Conservation (phyloP, 92 coral and sea anemone genomes). For the Isaurus tuberculatus region DNA sequence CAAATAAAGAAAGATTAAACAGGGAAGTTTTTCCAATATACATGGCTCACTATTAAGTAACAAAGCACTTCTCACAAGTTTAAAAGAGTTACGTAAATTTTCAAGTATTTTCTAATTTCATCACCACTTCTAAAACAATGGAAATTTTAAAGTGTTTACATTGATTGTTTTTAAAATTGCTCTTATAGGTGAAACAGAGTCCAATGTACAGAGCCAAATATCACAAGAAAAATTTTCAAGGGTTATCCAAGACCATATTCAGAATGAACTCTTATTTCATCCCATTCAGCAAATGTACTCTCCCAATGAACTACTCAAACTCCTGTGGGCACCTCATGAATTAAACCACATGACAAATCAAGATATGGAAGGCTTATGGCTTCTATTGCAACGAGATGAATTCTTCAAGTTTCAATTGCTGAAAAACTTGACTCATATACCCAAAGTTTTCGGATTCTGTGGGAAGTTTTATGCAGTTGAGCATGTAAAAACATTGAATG, state of each 20-base stretch:
- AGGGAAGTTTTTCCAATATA: no score
- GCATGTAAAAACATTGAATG: slow-evolving; percentile 67
- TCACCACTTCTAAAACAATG: neutral
- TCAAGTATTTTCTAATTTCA: no score
- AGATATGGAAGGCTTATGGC: slow-evolving; percentile 89
- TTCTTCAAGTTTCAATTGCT: slow-evolving; percentile 78
- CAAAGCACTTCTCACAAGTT: no score
- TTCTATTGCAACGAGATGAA: slow-evolving; percentile 81
- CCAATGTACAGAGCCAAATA: neutral
- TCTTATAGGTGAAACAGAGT: slow-evolving; percentile 29
- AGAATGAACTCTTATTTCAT: slow-evolving; percentile 51
- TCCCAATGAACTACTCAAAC: slow-evolving; percentile 58
- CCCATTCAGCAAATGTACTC: slow-evolving; percentile 52
- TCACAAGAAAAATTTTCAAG: slow-evolving; percentile 28
- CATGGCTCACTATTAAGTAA: no score
- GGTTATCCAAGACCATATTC: slow-evolving; percentile 67
- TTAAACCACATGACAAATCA: slow-evolving; percentile 55
- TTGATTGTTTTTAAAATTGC: neutral
- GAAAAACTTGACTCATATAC: slow-evolving; percentile 79
- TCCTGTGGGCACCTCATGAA: slow-evolving; percentile 75
- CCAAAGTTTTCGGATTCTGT: slow-evolving; percentile 89
- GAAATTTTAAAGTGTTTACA: neutral
- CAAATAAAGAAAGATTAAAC: no score
- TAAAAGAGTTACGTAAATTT: no score
- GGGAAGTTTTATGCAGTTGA: slow-evolving; percentile 89